These are phyloP conservation scores for Nestor notabilis DNA, from an alignment of 2,113 vertebrate species.

Conservation along the genomic window DNA sequence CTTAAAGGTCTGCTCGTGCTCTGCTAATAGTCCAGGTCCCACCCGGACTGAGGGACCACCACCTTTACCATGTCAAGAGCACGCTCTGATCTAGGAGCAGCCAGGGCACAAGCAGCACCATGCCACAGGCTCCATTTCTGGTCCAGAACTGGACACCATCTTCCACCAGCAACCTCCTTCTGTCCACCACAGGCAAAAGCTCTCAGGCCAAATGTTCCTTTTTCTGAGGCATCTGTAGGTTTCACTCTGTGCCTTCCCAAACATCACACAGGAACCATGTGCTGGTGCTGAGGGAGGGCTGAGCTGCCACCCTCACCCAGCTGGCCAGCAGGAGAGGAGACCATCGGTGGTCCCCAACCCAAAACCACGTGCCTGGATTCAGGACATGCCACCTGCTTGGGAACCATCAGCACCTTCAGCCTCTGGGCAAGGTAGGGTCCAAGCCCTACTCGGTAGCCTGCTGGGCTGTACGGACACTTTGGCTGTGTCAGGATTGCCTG, in stretches of 20 bases:
- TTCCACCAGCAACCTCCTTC: neutral
- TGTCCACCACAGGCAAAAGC: neutral
- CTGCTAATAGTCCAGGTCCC: neutral
- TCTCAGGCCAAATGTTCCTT: neutral
- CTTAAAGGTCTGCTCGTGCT: neutral
- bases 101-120: neutral
- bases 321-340: neutral
- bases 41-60: neutral
- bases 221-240: neutral
- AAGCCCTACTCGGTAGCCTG: neutral
- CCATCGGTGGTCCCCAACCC: neutral
- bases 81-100: neutral
- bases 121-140: accelerated
- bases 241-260: neutral
- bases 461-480: neutral
- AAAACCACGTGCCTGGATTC: neutral
- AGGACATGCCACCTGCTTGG: neutral
- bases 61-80: neutral
- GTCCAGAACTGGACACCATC: neutral
- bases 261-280: neutral
- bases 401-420: neutral
- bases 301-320: neutral
- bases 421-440: neutral
- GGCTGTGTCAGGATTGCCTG: neutral
- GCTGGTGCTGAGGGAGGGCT: neutral